These are phyloP conservation scores for Zaprionus lineosus DNA, from an alignment of 2,888 invertebrate species.

Conservation along the genomic window DNA sequence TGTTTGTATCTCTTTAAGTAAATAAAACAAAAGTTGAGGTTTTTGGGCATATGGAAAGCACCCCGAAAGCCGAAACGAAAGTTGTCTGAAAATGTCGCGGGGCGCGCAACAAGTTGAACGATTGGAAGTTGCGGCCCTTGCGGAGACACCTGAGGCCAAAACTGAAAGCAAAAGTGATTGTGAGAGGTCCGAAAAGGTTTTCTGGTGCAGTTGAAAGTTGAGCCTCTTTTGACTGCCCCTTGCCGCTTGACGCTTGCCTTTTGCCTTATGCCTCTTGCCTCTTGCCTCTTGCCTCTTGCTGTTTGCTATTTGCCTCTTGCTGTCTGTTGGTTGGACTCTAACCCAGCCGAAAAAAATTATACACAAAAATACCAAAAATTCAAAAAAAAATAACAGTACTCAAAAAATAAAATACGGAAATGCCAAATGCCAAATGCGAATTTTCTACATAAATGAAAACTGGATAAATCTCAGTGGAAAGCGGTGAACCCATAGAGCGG, in stretches of 20 bases:
- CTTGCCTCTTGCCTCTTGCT: too few relatives aligned
- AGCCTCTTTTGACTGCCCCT: too few relatives aligned
- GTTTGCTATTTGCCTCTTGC: too few relatives aligned
- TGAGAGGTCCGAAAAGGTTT: slow-evolving; percentile 60
- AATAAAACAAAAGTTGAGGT: slow-evolving; percentile 47
- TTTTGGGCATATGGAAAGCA: slow-evolving; percentile 57
- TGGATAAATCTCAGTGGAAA: slow-evolving; percentile 24
- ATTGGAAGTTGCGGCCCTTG: slow-evolving; percentile 42
- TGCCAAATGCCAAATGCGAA: slow-evolving; percentile 35
- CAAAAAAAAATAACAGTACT: too few relatives aligned
- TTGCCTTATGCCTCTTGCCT: too few relatives aligned
- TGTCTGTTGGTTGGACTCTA: too few relatives aligned
- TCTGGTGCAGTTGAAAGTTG: slow-evolving; percentile 59
- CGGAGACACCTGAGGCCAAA: slow-evolving; percentile 28
- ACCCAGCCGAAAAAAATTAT: too few relatives aligned
- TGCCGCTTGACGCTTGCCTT: too few relatives aligned
- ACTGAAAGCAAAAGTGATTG: slow-evolving; percentile 76
- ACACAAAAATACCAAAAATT: too few relatives aligned
- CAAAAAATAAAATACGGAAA: too few relatives aligned
- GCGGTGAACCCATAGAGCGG: slow-evolving; percentile 53
- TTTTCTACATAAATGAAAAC: too few relatives aligned
- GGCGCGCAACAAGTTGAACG: slow-evolving; percentile 21
- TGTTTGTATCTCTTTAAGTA: too few relatives aligned
- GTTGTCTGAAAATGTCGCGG: slow-evolving; percentile 73
- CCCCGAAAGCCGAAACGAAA: slow-evolving; percentile 64